A percentile compares a stretch with the other conserved stretches of the same genome.
Conservation (phyloP, 30 jellyfish, hydroid and myxozoan species). For the Phacellophora camtschatica region DNA sequence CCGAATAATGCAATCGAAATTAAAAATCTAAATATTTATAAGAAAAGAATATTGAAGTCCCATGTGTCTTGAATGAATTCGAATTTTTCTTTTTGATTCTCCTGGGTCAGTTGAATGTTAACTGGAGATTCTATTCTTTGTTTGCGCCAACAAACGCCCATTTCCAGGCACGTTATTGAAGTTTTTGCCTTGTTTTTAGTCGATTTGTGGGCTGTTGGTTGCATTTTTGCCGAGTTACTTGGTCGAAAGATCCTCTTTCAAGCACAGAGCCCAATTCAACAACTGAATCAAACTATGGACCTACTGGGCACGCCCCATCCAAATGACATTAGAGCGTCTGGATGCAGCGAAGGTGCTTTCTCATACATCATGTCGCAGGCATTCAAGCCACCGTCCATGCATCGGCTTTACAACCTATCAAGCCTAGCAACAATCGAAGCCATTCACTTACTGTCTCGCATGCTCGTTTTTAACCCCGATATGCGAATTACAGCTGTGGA, state of each 20-base stretch:
- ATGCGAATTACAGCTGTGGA: constrained; percentile 86
- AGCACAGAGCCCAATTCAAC: constrained; percentile 96
- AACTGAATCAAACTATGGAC: constrained; percentile 83
- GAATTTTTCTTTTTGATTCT: too few species aligned
- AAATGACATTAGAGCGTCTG: constrained; percentile 86
- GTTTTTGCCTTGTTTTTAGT: constrained; percentile 65
- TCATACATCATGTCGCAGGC: constrained; percentile 86
- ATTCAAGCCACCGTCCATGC: constrained; percentile 93
- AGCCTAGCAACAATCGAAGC: constrained; percentile 94
- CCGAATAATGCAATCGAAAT: too few species aligned
- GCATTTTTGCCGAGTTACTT: constrained; percentile 93
- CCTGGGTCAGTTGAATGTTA: too few species aligned
- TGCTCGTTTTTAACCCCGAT: constrained; percentile 91
- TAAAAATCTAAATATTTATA: too few species aligned
- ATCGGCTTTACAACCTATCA: constrained; percentile 76
- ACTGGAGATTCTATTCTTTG: too few species aligned
- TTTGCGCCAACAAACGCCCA: too few species aligned
- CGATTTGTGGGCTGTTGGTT: constrained; percentile 94
- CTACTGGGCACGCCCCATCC: constrained; percentile 97
- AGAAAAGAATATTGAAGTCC: too few species aligned
- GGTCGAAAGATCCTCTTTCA: constrained; percentile 89
- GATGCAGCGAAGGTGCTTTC: constrained; percentile 95
- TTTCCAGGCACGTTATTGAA: too few species aligned
- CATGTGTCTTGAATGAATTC: too few species aligned
- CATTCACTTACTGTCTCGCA: constrained; percentile 83